Evolutionary conservation across 2,113 vertebrate genomes (phyloP).

Genomic region (Casuarius casuarius): DNA sequence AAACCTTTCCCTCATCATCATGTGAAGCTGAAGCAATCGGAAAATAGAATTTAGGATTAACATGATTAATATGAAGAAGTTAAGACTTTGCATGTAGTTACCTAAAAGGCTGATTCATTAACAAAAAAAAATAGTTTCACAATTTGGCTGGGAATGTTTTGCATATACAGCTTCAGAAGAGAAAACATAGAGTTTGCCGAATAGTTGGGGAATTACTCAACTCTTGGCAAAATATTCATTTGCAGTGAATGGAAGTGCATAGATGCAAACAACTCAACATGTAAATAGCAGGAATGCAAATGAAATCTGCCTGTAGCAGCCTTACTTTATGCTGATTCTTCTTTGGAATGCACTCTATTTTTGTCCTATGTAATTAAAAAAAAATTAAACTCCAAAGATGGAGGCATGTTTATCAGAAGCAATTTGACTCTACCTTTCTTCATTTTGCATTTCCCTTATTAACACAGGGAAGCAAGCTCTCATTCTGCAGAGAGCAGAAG

Average conservation of each 20-base stretch:
- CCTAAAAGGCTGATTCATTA: not conserved
- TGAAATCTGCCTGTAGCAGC: not conserved
- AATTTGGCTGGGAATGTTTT: not conserved
- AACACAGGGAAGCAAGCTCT: not conserved
- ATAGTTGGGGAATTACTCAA: conserved; percentile 5
- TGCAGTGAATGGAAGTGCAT: not conserved
- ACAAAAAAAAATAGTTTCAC: not conserved
- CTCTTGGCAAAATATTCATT: not conserved
- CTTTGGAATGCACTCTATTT: not conserved
- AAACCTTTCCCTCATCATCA: not conserved
- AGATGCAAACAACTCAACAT: not conserved
- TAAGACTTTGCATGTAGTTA: not conserved
- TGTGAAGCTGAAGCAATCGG: not conserved
- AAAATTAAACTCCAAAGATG: not conserved
- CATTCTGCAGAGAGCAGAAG: not conserved
- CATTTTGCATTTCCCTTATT: not conserved
- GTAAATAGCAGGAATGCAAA: conserved; percentile 14
- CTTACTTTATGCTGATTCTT: not conserved
- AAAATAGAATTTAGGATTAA: not conserved
- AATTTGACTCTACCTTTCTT: not conserved
- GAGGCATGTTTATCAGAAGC: not conserved
- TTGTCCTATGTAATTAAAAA: not conserved
- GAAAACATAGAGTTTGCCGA: not conserved
- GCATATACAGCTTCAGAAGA: not conserved
- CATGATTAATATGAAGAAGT: not conserved